A percentile compares a stretch with the other conserved stretches of the same genome.
These are phyloP conservation scores for Hirtodrosophila duncani DNA, from an alignment of 2,888 invertebrate species.

Conservation along the genomic window DNA sequence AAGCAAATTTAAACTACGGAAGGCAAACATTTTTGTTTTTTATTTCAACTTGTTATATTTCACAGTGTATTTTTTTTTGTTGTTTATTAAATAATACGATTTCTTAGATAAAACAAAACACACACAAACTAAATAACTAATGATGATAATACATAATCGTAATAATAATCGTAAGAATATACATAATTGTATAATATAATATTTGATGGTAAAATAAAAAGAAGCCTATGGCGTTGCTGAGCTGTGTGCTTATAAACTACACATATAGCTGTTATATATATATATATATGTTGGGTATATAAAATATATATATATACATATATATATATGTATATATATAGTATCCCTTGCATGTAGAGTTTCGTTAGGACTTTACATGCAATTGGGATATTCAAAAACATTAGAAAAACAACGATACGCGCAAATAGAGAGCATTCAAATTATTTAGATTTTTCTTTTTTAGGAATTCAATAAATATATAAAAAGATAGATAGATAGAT, in stretches of 20 bases:
- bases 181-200: slow-evolving; percentile 2
- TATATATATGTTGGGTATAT: slow-evolving; percentile 17
- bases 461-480: slow-evolving; percentile 6
- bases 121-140: too few relatives aligned
- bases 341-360: slow-evolving; percentile 22
- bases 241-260: slow-evolving; percentile 17
- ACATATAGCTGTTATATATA: slow-evolving; percentile 8
- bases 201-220: slow-evolving; percentile 16
- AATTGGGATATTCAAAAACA: slow-evolving; percentile 33
- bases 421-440: slow-evolving; percentile 73
- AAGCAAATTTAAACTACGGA: slow-evolving; percentile 7
- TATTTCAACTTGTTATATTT: too few relatives aligned
- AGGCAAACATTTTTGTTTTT: slow-evolving; percentile 23
- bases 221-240: slow-evolving; percentile 30
- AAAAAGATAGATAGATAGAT: too few relatives aligned
- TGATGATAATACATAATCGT: slow-evolving; percentile 23
- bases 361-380: slow-evolving; percentile 17
- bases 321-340: slow-evolving; percentile 9
- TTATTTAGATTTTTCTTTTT: slow-evolving; percentile 24
- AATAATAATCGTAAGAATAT: slow-evolving; percentile 6
- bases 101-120: background rate
- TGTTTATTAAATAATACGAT: background rate
- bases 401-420: slow-evolving; percentile 52
- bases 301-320: slow-evolving; percentile 13
- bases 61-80: background rate